Base-by-base conservation (phyloP, 2,113 vertebrate species). In the Datnioides undecimradiatus region DNA sequence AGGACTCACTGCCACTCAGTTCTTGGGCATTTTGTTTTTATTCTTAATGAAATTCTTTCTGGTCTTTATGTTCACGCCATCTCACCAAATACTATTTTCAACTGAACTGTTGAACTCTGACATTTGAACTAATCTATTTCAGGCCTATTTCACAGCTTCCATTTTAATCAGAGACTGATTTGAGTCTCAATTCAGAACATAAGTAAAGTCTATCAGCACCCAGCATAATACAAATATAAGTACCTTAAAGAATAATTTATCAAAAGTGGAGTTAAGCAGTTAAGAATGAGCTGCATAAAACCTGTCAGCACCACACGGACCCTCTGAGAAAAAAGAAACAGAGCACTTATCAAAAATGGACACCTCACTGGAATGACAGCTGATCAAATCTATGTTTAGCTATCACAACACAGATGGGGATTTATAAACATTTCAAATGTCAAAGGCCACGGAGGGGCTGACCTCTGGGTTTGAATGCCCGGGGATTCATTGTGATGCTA, bases 401-500 rank as follows among this genome's bases (percentile, higher is more conserved):
- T 76, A 83, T 87, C 80, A 79, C 83, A 90, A 90, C 84, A 87
- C 90, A 89, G 89, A 91, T 88, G 90, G 85, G 83, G 90, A 92
- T 91, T 91, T 86, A 82, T 52, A 83, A 86, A 89, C 86, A 89
- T 90, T 91, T 90, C 66, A 85, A 93, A 90, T 80, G 87, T 79
- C 81, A 88, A 84, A 91, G 91, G 88, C 40, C 78, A 73, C 14
- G 17, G 27, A 73, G 86, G 58, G 81, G 71, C 73, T 79, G 82
- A 83, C 79, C 87, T 79, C 83, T 46, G 73, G 66, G 73, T 72
- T 74, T 17, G 57, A 85, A 71, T 72, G 73, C 83, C 81, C 25
- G 17, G 41, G 63, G 85, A 92, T 90, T 94, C 90, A 92, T 93
- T 93, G 89, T 91, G 78, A 90, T 82, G 81, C 84, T 94, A 94